Conservation (phyloP, 1,140 invertebrate species). For the Euglossa dilemma region DNA sequence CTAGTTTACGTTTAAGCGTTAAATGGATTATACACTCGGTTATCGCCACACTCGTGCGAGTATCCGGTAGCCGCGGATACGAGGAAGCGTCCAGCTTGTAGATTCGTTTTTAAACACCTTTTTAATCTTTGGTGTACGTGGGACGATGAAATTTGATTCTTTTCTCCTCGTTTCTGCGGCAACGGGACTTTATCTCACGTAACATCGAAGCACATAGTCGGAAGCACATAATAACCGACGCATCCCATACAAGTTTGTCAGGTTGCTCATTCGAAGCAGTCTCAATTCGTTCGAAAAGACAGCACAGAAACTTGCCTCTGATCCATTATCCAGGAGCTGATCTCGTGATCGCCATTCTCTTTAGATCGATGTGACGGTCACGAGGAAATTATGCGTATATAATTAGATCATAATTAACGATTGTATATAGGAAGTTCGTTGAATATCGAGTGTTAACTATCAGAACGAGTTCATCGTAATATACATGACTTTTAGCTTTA, state of each 20-base stretch:
- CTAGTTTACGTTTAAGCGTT: slow-evolving; percentile 71
- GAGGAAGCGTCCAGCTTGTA: neutral
- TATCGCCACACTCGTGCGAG: slow-evolving; percentile 44
- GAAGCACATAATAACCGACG: slow-evolving; percentile 49
- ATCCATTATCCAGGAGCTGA: neutral
- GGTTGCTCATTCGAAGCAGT: slow-evolving; percentile 8
- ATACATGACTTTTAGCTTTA: neutral
- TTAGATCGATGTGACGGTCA: neutral
- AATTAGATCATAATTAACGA: neutral
- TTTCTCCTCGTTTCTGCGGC: neutral
- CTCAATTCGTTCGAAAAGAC: slow-evolving; percentile 12
- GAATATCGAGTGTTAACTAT: neutral
- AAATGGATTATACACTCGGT: slow-evolving; percentile 52
- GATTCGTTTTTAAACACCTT: neutral
- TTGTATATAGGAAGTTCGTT: neutral
- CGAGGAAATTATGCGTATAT: neutral
- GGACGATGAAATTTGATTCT: neutral
- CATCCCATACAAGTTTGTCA: slow-evolving; percentile 21
- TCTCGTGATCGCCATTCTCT: neutral
- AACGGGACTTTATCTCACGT: slow-evolving; percentile 33
- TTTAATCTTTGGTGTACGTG: neutral
- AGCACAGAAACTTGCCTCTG: slow-evolving; percentile 8
- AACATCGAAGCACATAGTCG: slow-evolving; percentile 26
- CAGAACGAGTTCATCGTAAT: no score
- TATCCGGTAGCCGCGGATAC: slow-evolving; percentile 3